A percentile compares a stretch with the other conserved stretches of the same genome.
Conservation (phyloP, 2,888 invertebrate genomes). For the Sicus ferrugineus region DNA sequence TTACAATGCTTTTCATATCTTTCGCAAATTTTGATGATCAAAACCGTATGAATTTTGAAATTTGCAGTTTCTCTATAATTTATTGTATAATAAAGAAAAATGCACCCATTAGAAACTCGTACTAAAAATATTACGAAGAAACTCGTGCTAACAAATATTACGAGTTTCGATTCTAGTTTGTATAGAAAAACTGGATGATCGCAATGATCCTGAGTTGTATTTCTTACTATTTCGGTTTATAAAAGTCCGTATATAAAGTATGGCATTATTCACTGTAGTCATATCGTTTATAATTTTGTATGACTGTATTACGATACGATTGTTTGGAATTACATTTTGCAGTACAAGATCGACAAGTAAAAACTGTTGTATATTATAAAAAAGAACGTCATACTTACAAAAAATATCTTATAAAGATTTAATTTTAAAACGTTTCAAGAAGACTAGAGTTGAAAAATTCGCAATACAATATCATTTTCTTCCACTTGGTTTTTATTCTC, state of each 20-base stretch:
- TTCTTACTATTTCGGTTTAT: constrained; percentile 29
- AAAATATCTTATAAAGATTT: constrained; percentile 5
- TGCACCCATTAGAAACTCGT: background rate
- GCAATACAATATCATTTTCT: background rate
- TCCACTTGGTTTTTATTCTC: no score
- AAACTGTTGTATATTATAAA: background rate
- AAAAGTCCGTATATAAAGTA: constrained; percentile 41
- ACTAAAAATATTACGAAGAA: background rate
- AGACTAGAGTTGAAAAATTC: constrained; percentile 22
- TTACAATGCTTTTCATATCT: no score
- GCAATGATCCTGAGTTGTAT: constrained; percentile 30
- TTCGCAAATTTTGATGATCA: no score
- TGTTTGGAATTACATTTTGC: constrained; percentile 26
- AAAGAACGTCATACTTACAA: background rate
- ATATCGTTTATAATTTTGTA: constrained; percentile 42
- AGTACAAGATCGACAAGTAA: background rate
- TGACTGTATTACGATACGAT: constrained; percentile 19
- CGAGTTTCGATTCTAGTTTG: background rate
- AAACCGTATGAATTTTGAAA: no score
- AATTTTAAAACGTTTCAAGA: constrained; percentile 1
- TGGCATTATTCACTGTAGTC: constrained; percentile 42
- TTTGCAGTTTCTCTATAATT: no score
- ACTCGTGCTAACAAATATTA: background rate
- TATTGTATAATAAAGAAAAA: background rate
- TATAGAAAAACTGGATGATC: constrained; percentile 28